Conservation (phyloP, 2,888 invertebrate genomes). For the Gymnocheta viridis region DNA sequence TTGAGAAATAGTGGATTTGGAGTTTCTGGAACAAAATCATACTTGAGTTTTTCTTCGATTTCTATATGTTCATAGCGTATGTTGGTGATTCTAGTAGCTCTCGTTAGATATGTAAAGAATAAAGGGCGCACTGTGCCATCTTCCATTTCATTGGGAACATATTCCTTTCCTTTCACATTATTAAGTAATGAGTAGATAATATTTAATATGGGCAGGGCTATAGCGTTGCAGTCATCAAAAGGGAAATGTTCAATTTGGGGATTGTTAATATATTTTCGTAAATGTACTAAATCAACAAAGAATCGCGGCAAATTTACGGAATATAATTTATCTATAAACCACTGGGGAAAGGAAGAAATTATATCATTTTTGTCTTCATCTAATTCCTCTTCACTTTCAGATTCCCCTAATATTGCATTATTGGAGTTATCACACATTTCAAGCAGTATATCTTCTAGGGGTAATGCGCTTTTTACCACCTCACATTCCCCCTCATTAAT, state of each 20-base stretch:
- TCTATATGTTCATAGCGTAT: conserved; percentile 76
- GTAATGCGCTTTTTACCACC: conserved; percentile 71
- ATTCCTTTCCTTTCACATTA: conserved; percentile 73
- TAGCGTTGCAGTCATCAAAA: conserved; percentile 84
- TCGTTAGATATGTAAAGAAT: conserved; percentile 78
- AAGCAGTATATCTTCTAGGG: not conserved
- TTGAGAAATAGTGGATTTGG: conserved; percentile 76
- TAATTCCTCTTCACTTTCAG: conserved; percentile 44
- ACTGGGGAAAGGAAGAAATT: conserved; percentile 83
- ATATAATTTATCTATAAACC: conserved; percentile 86
- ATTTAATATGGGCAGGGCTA: conserved; percentile 85
- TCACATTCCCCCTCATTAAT: conserved; percentile 57
- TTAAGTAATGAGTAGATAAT: conserved; percentile 83
- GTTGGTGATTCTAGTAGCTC: conserved; percentile 78
- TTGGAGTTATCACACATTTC: not conserved
- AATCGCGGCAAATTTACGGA: conserved; percentile 85
- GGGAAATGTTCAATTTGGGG: conserved; percentile 88
- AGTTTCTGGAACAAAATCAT: conserved; percentile 73
- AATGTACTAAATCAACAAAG: conserved; percentile 87
- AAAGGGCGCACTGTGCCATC: conserved; percentile 70
- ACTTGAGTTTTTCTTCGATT: conserved; percentile 70
- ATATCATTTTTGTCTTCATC: conserved; percentile 72
- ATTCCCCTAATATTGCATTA: conserved; percentile 42
- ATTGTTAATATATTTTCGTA: conserved; percentile 85
- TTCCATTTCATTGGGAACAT: conserved; percentile 59